phyloP scores from a whole-genome alignment of 1,140 invertebrate genomes.

The Halictus rubicundus region DNA sequence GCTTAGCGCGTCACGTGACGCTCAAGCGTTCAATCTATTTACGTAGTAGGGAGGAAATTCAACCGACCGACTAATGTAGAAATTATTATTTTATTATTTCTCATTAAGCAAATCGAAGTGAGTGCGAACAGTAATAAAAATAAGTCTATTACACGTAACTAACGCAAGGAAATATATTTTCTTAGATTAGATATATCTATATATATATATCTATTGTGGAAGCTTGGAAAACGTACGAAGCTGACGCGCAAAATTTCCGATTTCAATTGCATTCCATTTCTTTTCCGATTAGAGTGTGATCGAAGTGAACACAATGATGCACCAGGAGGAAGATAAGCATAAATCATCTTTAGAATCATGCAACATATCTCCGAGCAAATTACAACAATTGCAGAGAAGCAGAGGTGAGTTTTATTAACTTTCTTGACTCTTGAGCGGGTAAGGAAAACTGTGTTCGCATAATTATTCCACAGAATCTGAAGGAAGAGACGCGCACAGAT shows the following conservation, averaged over 20 bases:
- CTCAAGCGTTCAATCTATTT: not conserved
- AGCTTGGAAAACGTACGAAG: not conserved
- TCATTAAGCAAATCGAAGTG: not conserved
- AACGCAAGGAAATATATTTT: no score
- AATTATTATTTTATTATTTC: not conserved
- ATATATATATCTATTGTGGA: not conserved
- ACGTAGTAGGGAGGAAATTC: slow-evolving; percentile 17
- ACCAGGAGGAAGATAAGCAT: slow-evolving; percentile 2
- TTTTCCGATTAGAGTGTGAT: not conserved
- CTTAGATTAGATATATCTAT: no score
- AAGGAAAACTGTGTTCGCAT: not conserved
- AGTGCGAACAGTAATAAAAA: not conserved
- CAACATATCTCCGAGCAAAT: slow-evolving; percentile 7
- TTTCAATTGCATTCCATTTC: not conserved
- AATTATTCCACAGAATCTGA: not conserved
- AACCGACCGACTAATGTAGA: no score
- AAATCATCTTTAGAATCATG: not conserved
- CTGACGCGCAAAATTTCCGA: not conserved
- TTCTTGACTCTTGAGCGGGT: no score
- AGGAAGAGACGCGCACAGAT: not conserved
- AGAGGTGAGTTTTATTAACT: not conserved
- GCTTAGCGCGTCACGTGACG: not conserved
- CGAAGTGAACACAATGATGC: slow-evolving; percentile 18
- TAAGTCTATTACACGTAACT: not conserved
- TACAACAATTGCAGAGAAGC: not conserved